Conservation (phyloP, 2,113 vertebrate genomes). For the Mormyrus iriodes region DNA sequence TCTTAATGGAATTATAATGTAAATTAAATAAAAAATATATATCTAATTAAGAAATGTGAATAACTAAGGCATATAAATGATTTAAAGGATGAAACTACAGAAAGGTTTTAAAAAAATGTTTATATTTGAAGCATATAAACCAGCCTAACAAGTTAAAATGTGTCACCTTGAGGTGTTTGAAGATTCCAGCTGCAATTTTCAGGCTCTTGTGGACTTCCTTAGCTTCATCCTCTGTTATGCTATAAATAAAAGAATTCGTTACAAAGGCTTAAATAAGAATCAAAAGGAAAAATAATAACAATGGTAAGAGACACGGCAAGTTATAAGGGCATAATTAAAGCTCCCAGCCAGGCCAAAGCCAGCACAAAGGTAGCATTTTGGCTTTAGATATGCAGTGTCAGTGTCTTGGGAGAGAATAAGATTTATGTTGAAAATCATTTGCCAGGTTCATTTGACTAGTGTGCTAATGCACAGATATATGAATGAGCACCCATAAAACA, state of each 20-base stretch:
- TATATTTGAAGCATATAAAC: neutral
- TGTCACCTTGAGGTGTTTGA: constrained; percentile 89
- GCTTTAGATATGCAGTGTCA: neutral
- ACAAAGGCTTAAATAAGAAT: neutral
- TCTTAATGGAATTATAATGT: neutral
- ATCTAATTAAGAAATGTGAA: neutral
- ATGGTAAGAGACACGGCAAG: neutral
- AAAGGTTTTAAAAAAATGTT: neutral
- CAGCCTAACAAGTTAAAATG: neutral
- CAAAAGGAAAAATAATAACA: neutral
- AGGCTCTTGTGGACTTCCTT: constrained; percentile 93
- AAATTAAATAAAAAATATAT: neutral
- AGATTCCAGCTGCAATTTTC: constrained; percentile 89
- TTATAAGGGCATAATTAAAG: neutral
- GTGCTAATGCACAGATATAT: neutral
- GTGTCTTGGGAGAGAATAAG: neutral
- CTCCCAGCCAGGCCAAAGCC: neutral
- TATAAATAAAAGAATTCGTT: constrained; percentile 43
- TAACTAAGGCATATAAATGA: too few species aligned
- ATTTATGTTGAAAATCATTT: neutral
- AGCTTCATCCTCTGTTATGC: constrained; percentile 89
- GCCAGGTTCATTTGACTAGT: neutral
- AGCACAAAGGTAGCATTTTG: neutral
- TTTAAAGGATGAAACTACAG: neutral
- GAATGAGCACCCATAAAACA: neutral